Evolutionary conservation across 2,113 vertebrate genomes (phyloP), one percentile per base, ranked within the genome.

Genomic region (Sturnus vulgaris): DNA sequence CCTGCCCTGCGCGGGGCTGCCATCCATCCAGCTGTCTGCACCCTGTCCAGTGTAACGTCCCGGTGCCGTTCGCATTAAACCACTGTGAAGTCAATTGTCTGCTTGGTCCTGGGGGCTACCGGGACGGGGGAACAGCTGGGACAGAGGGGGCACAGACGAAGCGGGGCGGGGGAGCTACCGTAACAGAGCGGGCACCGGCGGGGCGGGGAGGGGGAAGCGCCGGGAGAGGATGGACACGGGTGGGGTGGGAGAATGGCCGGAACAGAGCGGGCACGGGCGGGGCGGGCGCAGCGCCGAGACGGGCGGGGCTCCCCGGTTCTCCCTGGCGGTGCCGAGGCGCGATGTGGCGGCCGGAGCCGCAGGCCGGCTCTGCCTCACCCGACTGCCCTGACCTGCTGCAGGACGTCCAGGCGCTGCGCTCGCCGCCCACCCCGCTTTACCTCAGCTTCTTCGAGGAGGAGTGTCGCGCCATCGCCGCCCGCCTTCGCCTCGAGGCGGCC

Each of bases 41-140:
- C 92, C 94, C 95, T 93, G 96, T 98, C 96, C 96, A 94, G 94
- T 98, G 97, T 98, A 97, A 96, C 96, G 97, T 97, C 98, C 97
- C 91, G 97, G 96, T 97, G 97, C 97, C 98, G 98, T 98, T 98
- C 97, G 97, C 98, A 98, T 98, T 98, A 98, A 98, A 98, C 98
- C 98, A 98, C 98, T 99, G 98, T 99, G 98, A 99, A 98, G 97
- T 96, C 97, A 95, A 49, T 49, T 96, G 85, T 97, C 89, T 96
- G 90, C 70, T 80, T 98, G 23, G 42, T 95, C 65, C 82, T 63
- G 57, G 5, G 30, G 60, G 28, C 37, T 33, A 0, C 21, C 7
- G 64, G 55, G 11, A 39, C 39, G 39, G 39, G 64, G 55, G 11
- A 72, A 28, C 27, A 14, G 33, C 27, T 11, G 23, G 80, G 9